Evolutionary conservation across 2,797 vertebrate species (phyloP).

Genomic region (Halcyon smyrnensis): DNA sequence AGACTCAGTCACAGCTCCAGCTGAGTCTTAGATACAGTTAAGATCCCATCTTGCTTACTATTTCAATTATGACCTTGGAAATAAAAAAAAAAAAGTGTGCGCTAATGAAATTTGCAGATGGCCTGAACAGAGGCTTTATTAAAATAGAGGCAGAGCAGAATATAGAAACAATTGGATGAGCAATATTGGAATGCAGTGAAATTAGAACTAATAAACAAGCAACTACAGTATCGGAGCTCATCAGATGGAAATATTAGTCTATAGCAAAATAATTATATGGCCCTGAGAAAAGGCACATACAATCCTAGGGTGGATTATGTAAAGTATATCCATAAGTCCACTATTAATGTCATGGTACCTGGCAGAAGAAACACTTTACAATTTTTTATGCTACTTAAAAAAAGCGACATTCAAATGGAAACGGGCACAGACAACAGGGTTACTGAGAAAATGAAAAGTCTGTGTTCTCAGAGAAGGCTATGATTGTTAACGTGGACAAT

Average conservation of each 20-base stretch:
- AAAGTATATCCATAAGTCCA: neutral
- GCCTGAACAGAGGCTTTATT: neutral
- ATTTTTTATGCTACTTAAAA: neutral
- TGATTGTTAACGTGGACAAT: neutral
- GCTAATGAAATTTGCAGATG: neutral
- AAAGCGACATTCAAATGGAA: neutral
- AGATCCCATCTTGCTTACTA: neutral
- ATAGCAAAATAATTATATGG: neutral
- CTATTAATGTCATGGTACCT: neutral
- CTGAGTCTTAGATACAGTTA: neutral
- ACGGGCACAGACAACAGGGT: neutral
- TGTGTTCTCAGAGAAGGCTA: neutral
- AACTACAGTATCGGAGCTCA: neutral
- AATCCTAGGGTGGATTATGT: neutral
- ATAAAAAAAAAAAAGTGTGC: neutral
- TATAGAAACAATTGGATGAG: neutral
- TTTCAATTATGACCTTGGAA: neutral
- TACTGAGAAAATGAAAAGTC: neutral
- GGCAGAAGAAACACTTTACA: neutral
- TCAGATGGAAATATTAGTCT: neutral
- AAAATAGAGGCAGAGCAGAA: neutral
- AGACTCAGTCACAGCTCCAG: neutral
- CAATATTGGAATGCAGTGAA: neutral
- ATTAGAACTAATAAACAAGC: neutral
- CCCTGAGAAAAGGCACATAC: neutral